Evolutionary conservation across 2,888 invertebrate genomes (phyloP), one percentile per base, ranked within the genome.

Genomic region (Drosophila acutilabella): DNA sequence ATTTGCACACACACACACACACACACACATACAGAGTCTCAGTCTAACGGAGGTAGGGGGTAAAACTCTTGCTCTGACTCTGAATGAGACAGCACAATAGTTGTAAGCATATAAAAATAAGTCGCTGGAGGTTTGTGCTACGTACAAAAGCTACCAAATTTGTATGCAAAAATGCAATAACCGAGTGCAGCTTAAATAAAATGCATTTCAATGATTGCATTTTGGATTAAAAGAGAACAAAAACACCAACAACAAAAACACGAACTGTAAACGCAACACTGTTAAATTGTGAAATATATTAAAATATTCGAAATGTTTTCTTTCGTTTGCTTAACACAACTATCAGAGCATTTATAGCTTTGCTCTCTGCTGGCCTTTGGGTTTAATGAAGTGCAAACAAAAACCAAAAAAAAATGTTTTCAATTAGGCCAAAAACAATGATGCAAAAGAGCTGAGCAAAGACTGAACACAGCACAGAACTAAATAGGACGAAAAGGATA

Each of bases 151-250:
- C 69, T 58, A 41, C 64, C 64, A 87, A 87, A 84, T 75, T 83
- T 83, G 81, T 78, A 89, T 84, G 83, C 83, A 87, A 87, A 83
- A 84, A 78, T 84, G 69, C 87, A 89, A 83, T 89, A 89, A 78
- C 64, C 88, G 78, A 83, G 64, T 75, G 66, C 76, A 87, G 83
- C 88, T 83, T 89, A 89, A 83, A 88, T 87, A 83, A 84, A 84
- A 89, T 89, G 73, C 89, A 89, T 84, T 84, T 89, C 84, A 78
- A 81, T 84, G 81, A 89, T 89, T 89, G 89, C 88, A 84, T 87
- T 89, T 81, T 64, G 89, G 89, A 87, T 89, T 84, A 74, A 74
- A 62, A 52, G 44, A 30, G 36, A n/a, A 42, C n/a, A 45, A 36
- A 3, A 56, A 52, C 54, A 61, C 48, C 58, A 67, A 56, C 61